Evolutionary conservation across 2,797 vertebrate genomes (phyloP).

Genomic region (Lindbergichthys nudifrons): DNA sequence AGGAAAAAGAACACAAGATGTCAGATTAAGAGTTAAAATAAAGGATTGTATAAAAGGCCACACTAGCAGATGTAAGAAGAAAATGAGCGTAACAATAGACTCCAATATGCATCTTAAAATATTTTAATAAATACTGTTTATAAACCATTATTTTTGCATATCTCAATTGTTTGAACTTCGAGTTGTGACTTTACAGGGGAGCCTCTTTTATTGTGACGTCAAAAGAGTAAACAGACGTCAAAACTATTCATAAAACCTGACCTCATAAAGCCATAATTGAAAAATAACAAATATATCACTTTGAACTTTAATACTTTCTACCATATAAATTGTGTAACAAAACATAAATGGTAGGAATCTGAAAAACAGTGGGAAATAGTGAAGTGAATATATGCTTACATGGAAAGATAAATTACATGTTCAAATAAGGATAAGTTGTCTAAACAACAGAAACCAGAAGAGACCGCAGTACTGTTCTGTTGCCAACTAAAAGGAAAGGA

Average conservation of each 20-base stretch:
- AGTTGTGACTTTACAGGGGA: not conserved
- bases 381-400: not conserved
- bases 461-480: slow-evolving; percentile 14
- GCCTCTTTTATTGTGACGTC: not conserved
- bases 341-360: not conserved
- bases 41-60: too few species aligned
- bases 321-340: not conserved
- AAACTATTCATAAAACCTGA: not conserved
- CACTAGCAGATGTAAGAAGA: not conserved
- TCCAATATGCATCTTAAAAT: not conserved
- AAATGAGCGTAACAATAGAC: not conserved
- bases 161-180: not conserved
- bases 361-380: not conserved
- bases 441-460: slow-evolving; percentile 60
- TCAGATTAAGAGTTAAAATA: too few species aligned
- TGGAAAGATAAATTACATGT: slow-evolving; percentile 14
- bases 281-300: not conserved
- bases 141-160: not conserved
- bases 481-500: slow-evolving; percentile 14
- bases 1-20: too few species aligned
- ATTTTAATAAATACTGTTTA: not conserved
- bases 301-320: not conserved
- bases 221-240: not conserved
- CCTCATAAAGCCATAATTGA: not conserved
- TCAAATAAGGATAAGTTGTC: slow-evolving; percentile 43